Percentiles rank a stretch among this genome's conserved stretches.
phyloP scores from a whole-genome alignment of 2,113 vertebrate species.

The Strigops habroptila region DNA sequence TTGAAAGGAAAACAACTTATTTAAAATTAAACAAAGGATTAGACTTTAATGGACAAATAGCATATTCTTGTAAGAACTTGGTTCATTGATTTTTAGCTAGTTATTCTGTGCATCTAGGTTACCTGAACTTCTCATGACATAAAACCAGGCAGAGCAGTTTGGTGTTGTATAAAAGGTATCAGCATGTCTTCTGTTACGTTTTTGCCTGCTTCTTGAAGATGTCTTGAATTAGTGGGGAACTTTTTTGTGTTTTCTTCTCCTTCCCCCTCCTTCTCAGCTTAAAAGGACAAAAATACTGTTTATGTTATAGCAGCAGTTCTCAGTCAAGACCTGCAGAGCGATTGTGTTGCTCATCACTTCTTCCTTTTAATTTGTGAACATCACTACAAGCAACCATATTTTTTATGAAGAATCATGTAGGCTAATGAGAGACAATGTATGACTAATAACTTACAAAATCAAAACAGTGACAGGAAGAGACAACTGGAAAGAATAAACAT shows the following conservation, averaged over 20 bases:
- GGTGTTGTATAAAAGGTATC: not conserved
- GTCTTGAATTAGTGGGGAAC: not conserved
- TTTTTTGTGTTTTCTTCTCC: not conserved
- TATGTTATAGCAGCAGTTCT: not conserved
- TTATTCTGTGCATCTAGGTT: not conserved
- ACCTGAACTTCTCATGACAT: not conserved
- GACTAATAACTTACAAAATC: not conserved
- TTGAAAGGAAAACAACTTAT: not conserved
- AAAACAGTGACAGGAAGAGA: not conserved
- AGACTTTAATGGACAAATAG: not conserved
- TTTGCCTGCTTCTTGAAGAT: not conserved
- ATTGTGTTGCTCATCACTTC: not conserved
- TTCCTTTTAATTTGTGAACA: not conserved
- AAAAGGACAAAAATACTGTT: not conserved
- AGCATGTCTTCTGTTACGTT: not conserved
- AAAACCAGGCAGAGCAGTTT: not conserved
- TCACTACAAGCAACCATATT: rapidly evolving
- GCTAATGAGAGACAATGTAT: not conserved
- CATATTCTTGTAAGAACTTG: not conserved
- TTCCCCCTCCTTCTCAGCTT: not conserved
- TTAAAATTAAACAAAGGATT: not conserved
- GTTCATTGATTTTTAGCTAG: not conserved
- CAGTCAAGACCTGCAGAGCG: not conserved
- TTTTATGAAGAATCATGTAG: not conserved
- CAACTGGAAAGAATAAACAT: not conserved